Evolutionary conservation across 2,797 vertebrate genomes (phyloP).

Genomic region (Protonibea diacanthus): DNA sequence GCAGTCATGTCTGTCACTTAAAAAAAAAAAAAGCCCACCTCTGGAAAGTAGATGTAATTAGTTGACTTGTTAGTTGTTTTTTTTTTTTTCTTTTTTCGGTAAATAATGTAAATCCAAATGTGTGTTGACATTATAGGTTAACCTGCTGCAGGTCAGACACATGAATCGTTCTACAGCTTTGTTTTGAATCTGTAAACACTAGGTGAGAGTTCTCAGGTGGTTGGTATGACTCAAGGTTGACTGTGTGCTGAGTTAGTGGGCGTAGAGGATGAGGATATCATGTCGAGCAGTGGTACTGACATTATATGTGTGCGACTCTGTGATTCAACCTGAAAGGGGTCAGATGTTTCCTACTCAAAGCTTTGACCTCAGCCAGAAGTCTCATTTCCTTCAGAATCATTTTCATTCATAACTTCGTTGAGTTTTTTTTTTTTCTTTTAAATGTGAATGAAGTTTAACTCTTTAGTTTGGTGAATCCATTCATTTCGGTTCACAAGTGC

Average conservation of each 20-base stretch:
- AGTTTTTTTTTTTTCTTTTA: conserved; percentile 6
- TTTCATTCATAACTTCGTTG: conserved; percentile 55
- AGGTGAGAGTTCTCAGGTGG: conserved; percentile 42
- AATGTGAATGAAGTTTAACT: conserved; percentile 40
- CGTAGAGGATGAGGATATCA: background rate
- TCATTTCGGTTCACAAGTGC: background rate
- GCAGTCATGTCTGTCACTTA: background rate
- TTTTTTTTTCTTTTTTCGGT: background rate
- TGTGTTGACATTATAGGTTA: background rate
- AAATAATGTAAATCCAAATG: background rate
- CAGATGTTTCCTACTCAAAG: conserved; percentile 23
- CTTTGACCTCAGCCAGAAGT: conserved; percentile 21
- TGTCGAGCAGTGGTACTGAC: conserved; percentile 11
- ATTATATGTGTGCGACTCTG: conserved; percentile 8
- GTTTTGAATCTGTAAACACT: conserved; percentile 42
- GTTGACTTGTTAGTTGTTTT: background rate
- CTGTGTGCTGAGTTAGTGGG: conserved; percentile 37
- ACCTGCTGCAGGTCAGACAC: background rate
- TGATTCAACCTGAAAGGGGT: conserved; percentile 69
- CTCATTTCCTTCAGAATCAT: conserved; percentile 39
- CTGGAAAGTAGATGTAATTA: background rate
- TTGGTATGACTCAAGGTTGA: conserved; percentile 39
- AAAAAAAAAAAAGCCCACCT: background rate
- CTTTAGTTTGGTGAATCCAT: background rate
- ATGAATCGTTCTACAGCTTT: background rate